A percentile compares a stretch with the other conserved stretches of the same genome.
phyloP scores from a whole-genome alignment of 2,888 invertebrate species.

The Drosophila formosana region DNA sequence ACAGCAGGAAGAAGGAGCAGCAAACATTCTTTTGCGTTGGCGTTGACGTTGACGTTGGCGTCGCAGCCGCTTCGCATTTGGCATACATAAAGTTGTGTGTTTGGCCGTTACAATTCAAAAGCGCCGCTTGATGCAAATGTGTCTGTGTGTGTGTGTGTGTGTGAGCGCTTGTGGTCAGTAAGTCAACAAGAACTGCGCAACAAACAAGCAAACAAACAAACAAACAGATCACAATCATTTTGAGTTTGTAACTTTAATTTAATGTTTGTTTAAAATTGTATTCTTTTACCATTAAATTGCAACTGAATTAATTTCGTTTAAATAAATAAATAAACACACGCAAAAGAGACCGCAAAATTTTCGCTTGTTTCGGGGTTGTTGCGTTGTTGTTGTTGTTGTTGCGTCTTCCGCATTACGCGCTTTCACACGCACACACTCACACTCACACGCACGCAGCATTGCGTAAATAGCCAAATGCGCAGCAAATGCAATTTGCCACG shows the following conservation, averaged over 20 bases:
- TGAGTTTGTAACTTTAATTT: too few relatives aligned
- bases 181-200: constrained; percentile 59
- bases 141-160: constrained; percentile 5
- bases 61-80: constrained; percentile 39
- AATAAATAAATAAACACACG: constrained; percentile 15
- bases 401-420: constrained; percentile 63
- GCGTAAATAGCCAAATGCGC: constrained; percentile 78
- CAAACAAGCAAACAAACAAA: constrained; percentile 26
- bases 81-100: constrained; percentile 51
- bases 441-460: constrained; percentile 33
- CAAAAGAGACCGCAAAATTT: constrained; percentile 30
- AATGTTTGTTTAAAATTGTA: too few relatives aligned
- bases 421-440: constrained; percentile 30
- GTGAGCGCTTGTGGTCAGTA: constrained; percentile 59
- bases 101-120: constrained; percentile 18
- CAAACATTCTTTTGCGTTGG: constrained; percentile 22
- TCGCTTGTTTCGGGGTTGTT: constrained; percentile 49
- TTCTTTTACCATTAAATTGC: too few relatives aligned
- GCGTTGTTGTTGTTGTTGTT: constrained; percentile 46
- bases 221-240: constrained; percentile 27
- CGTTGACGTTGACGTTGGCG: constrained; percentile 10
- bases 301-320: too few relatives aligned
- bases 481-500: constrained; percentile 78
- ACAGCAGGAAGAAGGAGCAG: constrained; percentile 1
- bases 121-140: constrained; percentile 29